Percentiles rank a stretch among this genome's conserved stretches.
Conservation (phyloP, 2,797 vertebrate genomes). For the Clarias fuscus region DNA sequence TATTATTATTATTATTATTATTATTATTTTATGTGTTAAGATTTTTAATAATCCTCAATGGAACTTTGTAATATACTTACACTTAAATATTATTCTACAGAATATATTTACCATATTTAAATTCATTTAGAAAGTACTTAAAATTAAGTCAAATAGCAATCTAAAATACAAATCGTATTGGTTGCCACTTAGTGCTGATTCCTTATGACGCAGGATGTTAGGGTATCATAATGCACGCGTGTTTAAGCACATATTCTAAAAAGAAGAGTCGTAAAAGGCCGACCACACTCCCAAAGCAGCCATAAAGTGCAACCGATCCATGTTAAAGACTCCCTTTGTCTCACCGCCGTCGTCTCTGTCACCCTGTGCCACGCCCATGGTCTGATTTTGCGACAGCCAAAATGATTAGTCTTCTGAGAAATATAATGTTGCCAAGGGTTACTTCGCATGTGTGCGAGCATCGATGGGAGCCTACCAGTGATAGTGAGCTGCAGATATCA, state of each 20-base stretch:
- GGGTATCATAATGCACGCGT: background rate
- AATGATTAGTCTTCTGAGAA: background rate
- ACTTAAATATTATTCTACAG: background rate
- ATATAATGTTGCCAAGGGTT: background rate
- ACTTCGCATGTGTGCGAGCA: background rate
- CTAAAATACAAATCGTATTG: background rate
- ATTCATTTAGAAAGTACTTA: no score
- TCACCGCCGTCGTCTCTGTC: background rate
- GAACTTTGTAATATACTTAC: background rate
- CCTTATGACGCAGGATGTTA: background rate
- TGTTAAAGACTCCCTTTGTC: conserved; percentile 47
- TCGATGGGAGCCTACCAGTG: background rate
- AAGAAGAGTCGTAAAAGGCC: conserved; percentile 3
- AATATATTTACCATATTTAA: background rate
- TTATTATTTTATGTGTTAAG: background rate
- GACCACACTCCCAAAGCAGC: conserved; percentile 1
- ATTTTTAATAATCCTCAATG: background rate
- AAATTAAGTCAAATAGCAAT: no score
- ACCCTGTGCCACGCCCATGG: conserved; percentile 42
- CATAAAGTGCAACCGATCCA: conserved; percentile 7
- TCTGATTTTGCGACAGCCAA: conserved; percentile 12
- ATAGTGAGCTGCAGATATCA: background rate
- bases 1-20: no score
- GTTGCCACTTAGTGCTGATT: background rate
- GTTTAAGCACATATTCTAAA: background rate